Evolutionary conservation across 2,113 vertebrate genomes (phyloP).

Genomic region (Toxotes chatareus): DNA sequence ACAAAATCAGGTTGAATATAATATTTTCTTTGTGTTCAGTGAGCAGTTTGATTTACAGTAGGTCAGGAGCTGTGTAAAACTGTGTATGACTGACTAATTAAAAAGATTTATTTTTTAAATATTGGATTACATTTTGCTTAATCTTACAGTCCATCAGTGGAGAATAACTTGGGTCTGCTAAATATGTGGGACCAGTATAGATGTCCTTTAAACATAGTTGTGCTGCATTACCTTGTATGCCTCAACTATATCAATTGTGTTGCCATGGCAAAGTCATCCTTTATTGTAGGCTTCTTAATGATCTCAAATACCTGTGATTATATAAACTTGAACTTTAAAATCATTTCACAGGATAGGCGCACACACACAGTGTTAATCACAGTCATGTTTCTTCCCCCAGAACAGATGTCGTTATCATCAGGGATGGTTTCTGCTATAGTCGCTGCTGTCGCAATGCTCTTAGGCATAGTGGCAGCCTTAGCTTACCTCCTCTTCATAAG

Average conservation of each 20-base stretch:
- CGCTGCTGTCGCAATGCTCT: conserved; percentile 41
- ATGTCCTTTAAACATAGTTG: background rate
- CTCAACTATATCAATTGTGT: background rate
- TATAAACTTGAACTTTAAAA: background rate
- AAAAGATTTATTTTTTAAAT: too few species aligned
- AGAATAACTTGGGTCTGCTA: background rate
- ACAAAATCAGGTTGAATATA: background rate
- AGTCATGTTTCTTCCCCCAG: conserved; percentile 40
- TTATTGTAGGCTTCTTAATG: background rate
- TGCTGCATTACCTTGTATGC: background rate
- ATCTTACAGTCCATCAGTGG: background rate
- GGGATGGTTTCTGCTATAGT: conserved; percentile 43
- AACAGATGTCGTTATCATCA: conserved; percentile 27
- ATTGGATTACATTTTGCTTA: background rate
- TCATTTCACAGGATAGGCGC: background rate
- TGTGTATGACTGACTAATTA: too few species aligned
- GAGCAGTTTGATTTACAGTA: background rate
- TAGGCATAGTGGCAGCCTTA: conserved; percentile 26
- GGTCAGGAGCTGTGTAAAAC: too few species aligned
- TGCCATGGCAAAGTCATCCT: background rate
- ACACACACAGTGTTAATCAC: background rate
- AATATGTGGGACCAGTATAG: background rate
- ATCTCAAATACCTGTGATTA: background rate
- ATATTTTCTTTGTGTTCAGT: background rate
- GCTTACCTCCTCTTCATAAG: conserved; percentile 49